phyloP scores from a whole-genome alignment of 1,140 invertebrate species.

The Aphelenchoides avenae region DNA sequence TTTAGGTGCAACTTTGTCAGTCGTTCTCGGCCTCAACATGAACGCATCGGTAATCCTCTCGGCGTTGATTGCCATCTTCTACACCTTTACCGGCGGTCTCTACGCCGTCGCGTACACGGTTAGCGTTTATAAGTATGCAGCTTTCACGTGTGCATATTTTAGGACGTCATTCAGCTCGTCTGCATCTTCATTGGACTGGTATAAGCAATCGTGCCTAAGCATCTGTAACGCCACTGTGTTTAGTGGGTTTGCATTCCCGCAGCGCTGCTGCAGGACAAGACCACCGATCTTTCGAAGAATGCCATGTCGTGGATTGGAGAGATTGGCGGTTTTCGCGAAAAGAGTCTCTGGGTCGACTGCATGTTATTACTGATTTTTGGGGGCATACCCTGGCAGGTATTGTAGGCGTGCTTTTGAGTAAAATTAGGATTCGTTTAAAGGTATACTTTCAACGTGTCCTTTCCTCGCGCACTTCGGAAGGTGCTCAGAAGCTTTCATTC shows the following conservation, averaged over 20 bases:
- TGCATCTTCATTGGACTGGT: conserved; percentile 93
- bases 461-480: conserved; percentile 83
- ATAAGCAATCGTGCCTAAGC: too few relatives aligned
- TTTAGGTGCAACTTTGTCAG: conserved; percentile 81
- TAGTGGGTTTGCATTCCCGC: conserved; percentile 96
- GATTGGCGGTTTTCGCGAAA: conserved; percentile 68
- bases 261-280: conserved; percentile 79
- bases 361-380: conserved; percentile 87
- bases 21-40: conserved; percentile 92
- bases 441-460: conserved; percentile 96
- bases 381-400: conserved; percentile 95
- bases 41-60: conserved; percentile 83
- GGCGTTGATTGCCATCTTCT: conserved; percentile 89
- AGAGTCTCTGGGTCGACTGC: conserved; percentile 82
- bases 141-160: conserved; percentile 7
- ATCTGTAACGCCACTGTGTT: conserved; percentile 28
- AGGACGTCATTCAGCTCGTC: conserved; percentile 95
- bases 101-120: conserved; percentile 89
- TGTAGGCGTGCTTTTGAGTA: not conserved
- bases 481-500: conserved; percentile 90
- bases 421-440: conserved; percentile 63
- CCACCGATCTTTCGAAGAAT: conserved; percentile 61
- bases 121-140: conserved; percentile 1
- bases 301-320: conserved; percentile 76
- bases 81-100: conserved; percentile 92